phyloP scores from a whole-genome alignment of 2,113 vertebrate genomes.

The Erinaceus europaeus region DNA sequence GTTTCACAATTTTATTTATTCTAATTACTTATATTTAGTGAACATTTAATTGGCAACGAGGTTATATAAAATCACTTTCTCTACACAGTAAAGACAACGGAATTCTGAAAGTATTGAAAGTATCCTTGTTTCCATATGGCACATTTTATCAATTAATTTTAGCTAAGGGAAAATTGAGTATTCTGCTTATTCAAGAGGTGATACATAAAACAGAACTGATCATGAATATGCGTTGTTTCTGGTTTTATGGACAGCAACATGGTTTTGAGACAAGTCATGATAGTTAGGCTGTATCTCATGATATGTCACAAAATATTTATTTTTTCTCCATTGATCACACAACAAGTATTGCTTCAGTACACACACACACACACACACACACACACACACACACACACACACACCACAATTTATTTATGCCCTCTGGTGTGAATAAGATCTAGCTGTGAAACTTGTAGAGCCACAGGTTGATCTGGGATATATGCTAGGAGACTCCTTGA shows the following conservation, averaged over 20 bases:
- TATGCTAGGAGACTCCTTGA: not conserved
- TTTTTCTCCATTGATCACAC: not conserved
- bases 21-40: conserved; percentile 1
- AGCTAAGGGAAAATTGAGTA: not conserved
- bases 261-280: not conserved
- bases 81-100: not conserved
- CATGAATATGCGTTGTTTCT: not conserved
- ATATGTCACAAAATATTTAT: not conserved
- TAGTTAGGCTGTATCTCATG: not conserved
- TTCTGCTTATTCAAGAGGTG: not conserved
- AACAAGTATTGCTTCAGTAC: not conserved
- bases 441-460: not conserved
- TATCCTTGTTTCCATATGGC: not conserved
- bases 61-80: not conserved
- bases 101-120: not conserved
- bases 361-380: no score
- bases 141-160: not conserved
- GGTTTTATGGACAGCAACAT: not conserved
- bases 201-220: not conserved
- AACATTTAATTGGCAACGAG: not conserved
- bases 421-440: not conserved
- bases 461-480: not conserved
- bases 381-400: no score
- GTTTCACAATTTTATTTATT: not conserved
- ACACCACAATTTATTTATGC: not conserved